These are phyloP conservation scores for Taurulus bubalis DNA, from an alignment of 2,113 vertebrate genomes.

Conservation along the genomic window DNA sequence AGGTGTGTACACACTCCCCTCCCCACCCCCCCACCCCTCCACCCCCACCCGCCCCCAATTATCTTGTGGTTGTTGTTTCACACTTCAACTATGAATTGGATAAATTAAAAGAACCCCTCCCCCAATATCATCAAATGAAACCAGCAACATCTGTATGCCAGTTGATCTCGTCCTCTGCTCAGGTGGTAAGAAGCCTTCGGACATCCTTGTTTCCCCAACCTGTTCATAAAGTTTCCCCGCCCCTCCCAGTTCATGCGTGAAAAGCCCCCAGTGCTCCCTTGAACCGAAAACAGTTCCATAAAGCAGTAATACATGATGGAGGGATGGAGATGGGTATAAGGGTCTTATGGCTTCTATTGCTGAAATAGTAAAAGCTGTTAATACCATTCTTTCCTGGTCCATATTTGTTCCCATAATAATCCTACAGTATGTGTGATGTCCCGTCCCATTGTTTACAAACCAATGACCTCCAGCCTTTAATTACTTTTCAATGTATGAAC, in stretches of 20 bases:
- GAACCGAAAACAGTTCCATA: neutral
- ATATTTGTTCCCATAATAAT: constrained; percentile 13
- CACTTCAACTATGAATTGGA: too few species aligned
- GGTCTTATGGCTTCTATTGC: neutral
- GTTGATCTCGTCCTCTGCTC: too few species aligned
- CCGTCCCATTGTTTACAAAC: constrained; percentile 51
- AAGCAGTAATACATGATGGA: neutral
- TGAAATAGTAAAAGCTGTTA: neutral
- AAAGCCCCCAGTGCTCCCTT: neutral
- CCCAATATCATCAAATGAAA: too few species aligned
- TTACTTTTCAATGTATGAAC: constrained; percentile 65
- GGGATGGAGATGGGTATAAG: neutral
- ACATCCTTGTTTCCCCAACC: too few species aligned
- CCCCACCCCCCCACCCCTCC: too few species aligned
- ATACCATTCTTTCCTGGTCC: neutral
- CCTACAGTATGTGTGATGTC: neutral
- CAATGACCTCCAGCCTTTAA: constrained; percentile 68
- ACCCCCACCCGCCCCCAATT: too few species aligned
- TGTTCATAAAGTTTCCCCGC: neutral
- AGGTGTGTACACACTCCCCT: too few species aligned
- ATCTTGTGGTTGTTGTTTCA: too few species aligned
- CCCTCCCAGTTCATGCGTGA: neutral
- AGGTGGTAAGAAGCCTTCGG: too few species aligned
- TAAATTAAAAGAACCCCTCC: too few species aligned
- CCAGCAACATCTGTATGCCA: too few species aligned